Percentiles rank a stretch among this genome's conserved stretches.
phyloP scores from a whole-genome alignment of 2,797 vertebrate genomes.

The Platyrinchus mystaceus region DNA sequence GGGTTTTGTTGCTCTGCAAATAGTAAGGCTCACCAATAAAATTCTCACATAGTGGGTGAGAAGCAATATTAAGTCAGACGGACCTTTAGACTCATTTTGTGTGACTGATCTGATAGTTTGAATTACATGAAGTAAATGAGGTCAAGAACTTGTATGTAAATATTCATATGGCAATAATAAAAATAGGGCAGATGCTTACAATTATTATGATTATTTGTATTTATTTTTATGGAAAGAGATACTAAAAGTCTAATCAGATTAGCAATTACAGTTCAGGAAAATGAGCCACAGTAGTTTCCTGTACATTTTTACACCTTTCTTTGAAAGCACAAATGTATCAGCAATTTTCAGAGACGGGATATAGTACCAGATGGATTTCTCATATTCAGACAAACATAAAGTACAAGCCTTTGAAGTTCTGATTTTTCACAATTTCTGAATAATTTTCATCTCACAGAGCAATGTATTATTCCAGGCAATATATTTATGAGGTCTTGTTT shows the following conservation, averaged over 20 bases:
- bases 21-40: not conserved
- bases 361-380: constrained; percentile 14
- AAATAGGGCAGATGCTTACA: not conserved
- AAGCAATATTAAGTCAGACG: not conserved
- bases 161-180: not conserved
- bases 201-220: not conserved
- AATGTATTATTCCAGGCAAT: not conserved
- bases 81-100: not conserved
- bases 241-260: not conserved
- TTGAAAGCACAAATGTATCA: constrained; percentile 5
- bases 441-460: not conserved
- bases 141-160: not conserved
- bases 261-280: constrained; percentile 1
- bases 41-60: not conserved
- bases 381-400: not conserved
- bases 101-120: not conserved
- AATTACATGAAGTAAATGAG: not conserved
- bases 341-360: not conserved
- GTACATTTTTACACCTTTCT: constrained; percentile 18
- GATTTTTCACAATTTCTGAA: not conserved
- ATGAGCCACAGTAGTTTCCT: not conserved
- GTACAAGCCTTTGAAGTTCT: not conserved
- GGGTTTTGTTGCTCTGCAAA: not conserved
- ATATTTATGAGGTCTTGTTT: not conserved
- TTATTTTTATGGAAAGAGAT: not conserved